phyloP scores from a whole-genome alignment of 2,797 vertebrate species.

The Nyctalus aviator region DNA sequence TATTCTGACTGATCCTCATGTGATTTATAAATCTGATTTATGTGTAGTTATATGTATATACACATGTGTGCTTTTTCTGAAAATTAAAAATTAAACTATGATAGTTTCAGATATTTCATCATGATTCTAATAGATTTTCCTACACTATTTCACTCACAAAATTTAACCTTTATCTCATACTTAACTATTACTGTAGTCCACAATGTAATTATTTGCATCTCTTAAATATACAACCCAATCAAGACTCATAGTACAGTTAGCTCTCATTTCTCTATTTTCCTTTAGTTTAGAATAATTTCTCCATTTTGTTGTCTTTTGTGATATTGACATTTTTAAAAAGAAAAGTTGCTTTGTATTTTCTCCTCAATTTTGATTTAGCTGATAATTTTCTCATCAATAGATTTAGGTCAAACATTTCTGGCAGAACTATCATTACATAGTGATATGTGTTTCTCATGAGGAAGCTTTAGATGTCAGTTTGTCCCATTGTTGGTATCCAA shows the following conservation, averaged over 20 bases:
- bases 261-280: not conserved
- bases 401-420: constrained; percentile 21
- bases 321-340: not conserved
- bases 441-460: not conserved
- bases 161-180: not conserved
- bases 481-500: not conserved
- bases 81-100: not conserved
- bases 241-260: not conserved
- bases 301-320: not conserved
- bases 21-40: no score
- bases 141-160: constrained; percentile 1
- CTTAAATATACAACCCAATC: not conserved
- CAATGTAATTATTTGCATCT: constrained; percentile 1
- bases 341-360: constrained; percentile 4
- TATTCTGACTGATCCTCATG: no score
- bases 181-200: not conserved
- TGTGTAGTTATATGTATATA: not conserved
- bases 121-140: constrained; percentile 5
- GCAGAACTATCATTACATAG: not conserved
- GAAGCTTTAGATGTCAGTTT: not conserved
- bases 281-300: constrained; percentile 6
- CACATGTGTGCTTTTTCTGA: not conserved
- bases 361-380: not conserved
- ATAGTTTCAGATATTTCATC: constrained; percentile 31
- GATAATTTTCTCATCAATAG: not conserved